Percentiles rank a stretch among this genome's conserved stretches.
These are phyloP conservation scores for Agrenia bidenticulata DNA, from an alignment of 2,888 invertebrate species.

Conservation along the genomic window DNA sequence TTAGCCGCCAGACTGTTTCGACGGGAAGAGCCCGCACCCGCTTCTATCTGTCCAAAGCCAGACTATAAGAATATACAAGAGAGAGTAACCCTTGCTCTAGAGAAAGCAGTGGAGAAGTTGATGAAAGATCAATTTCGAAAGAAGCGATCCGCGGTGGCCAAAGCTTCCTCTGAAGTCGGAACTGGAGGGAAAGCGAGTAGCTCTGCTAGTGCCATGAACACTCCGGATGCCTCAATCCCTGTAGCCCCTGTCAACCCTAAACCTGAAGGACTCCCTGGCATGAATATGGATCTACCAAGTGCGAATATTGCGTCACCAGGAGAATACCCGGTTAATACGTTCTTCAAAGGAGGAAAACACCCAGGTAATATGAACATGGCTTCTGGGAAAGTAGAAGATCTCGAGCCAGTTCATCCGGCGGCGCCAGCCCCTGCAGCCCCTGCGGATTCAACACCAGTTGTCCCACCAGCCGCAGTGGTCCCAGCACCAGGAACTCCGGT, in stretches of 20 bases:
- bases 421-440: too few relatives aligned
- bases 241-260: too few relatives aligned
- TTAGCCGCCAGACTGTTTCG: too few relatives aligned
- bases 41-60: background rate
- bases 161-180: slow-evolving; percentile 3
- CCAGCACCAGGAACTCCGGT: background rate
- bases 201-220: background rate
- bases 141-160: background rate
- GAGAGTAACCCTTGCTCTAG: slow-evolving; percentile 2
- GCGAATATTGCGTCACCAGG: too few relatives aligned
- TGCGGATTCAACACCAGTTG: background rate
- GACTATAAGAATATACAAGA: background rate
- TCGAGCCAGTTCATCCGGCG: too few relatives aligned
- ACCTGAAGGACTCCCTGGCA: too few relatives aligned
- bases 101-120: slow-evolving; percentile 7
- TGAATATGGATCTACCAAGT: too few relatives aligned
- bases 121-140: background rate
- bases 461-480: background rate
- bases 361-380: too few relatives aligned
- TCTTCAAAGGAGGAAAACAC: too few relatives aligned
- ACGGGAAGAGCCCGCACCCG: too few relatives aligned
- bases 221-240: background rate
- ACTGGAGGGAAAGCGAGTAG: slow-evolving; percentile 5
- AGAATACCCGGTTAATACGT: too few relatives aligned
- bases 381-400: too few relatives aligned